Evolutionary conservation across 2,113 vertebrate genomes (phyloP).

Genomic region (Engraulis encrasicolus): DNA sequence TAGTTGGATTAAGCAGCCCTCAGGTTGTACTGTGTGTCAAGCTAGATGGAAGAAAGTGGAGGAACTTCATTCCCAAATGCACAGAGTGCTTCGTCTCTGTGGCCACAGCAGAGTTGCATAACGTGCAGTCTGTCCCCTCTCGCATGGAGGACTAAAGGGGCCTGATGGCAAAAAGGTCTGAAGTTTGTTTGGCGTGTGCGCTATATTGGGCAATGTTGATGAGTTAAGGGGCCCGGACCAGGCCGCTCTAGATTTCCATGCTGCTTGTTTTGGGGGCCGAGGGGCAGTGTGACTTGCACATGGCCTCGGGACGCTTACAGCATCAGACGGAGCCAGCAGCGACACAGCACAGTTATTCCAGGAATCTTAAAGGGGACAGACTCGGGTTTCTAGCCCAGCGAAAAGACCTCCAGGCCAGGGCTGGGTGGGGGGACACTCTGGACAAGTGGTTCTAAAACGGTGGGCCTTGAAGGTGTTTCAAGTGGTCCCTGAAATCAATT

Average conservation of each 20-base stretch:
- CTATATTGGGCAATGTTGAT: conserved; percentile 24
- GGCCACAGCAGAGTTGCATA: not conserved
- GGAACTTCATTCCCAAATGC: too few species aligned
- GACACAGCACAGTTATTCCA: conserved; percentile 67
- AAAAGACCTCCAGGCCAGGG: not conserved
- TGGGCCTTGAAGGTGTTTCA: not conserved
- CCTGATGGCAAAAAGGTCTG: not conserved
- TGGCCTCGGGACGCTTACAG: conserved; percentile 64
- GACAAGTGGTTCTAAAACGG: not conserved
- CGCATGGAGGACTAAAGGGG: not conserved
- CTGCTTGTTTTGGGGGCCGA: conserved; percentile 65
- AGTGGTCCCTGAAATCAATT: too few species aligned
- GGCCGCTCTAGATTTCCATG: conserved; percentile 22
- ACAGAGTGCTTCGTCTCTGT: not conserved
- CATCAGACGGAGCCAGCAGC: conserved; percentile 53
- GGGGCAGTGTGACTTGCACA: conserved; percentile 60
- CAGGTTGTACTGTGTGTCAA: too few species aligned
- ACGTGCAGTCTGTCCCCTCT: not conserved
- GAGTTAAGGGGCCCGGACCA: not conserved
- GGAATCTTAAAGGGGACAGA: conserved; percentile 49
- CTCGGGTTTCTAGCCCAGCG: not conserved
- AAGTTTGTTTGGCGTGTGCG: not conserved
- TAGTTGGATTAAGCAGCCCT: not conserved
- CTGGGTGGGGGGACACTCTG: not conserved
- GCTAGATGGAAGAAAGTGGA: too few species aligned